Base-by-base conservation (phyloP, 2,113 vertebrate genomes). In the Mastomys coucha region DNA sequence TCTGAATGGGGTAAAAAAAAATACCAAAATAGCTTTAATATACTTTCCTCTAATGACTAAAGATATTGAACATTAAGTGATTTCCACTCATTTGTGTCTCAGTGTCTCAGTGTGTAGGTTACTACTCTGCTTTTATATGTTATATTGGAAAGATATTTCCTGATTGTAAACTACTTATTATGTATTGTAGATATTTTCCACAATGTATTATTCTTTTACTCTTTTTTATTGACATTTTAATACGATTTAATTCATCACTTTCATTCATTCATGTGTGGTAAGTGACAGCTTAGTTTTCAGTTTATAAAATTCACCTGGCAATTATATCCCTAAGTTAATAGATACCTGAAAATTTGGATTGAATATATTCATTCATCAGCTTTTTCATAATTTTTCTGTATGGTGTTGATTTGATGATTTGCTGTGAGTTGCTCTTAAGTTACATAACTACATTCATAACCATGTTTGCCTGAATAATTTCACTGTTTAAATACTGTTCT, bases 331-430 rank as follows among this genome's bases (percentile, higher is more conserved):
- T 78, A 58, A 36, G 65, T 77, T 84, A 63, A 87, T 58, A 88
- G 76, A 53, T 90, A 65, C 88, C 42, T 93, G 81, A 97, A 91
- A 26, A 87, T 84, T 93, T 60, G 65, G 67, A 20, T 84, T 96
- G 45, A 92, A 58, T 24, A 84, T 67, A 49, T 60, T 95, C 28
- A 42, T 93, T 51, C 36, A 91, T 63, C 26, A 76, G 36, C 9
- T 76, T 96, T 96, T 90, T 53, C 26, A 80, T 53, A 90, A 60
- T 76, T 80, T 31, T 12, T 49, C 53, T 85, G 56, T 69, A 69
- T 69, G 67, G 13, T 51, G 63, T 88, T 28, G 33, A 17, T n/a
- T 81, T 80, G 49, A 36, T 63, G 5, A 69, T 69, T 67, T 56
- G 7, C 82, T 95, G 53, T 36, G 45, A 58, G 8, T 88, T 90